Conservation (phyloP, 2,113 vertebrate species). For the Halcyon malimbica region DNA sequence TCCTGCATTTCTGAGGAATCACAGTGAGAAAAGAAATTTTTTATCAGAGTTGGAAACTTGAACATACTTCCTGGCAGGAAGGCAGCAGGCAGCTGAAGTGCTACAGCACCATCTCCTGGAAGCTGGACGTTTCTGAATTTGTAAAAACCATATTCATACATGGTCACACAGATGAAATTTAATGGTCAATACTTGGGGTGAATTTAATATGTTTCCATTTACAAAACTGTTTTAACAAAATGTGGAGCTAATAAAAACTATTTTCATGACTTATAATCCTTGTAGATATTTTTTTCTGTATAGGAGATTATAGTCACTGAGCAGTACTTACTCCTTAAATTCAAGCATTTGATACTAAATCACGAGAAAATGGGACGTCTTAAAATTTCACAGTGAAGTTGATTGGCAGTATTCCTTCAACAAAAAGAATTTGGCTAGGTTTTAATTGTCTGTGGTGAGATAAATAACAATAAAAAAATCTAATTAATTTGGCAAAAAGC, state of each 20-base stretch:
- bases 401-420: background rate
- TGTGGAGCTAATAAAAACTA: rapidly evolving
- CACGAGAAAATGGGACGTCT: background rate
- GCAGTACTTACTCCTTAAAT: background rate
- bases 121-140: background rate
- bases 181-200: background rate
- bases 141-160: background rate
- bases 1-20: background rate
- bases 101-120: constrained; percentile 70
- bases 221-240: background rate
- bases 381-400: background rate
- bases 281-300: background rate
- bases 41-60: background rate
- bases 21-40: background rate
- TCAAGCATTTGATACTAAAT: background rate
- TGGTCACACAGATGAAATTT: background rate
- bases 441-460: background rate
- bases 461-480: background rate
- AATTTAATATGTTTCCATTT: background rate
- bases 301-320: background rate
- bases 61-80: background rate
- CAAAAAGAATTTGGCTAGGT: background rate
- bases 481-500: background rate
- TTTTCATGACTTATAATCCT: background rate
- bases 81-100: background rate